These are phyloP conservation scores for Bemisia tabaci DNA, from an alignment of 1,140 invertebrate species.

Conservation along the genomic window DNA sequence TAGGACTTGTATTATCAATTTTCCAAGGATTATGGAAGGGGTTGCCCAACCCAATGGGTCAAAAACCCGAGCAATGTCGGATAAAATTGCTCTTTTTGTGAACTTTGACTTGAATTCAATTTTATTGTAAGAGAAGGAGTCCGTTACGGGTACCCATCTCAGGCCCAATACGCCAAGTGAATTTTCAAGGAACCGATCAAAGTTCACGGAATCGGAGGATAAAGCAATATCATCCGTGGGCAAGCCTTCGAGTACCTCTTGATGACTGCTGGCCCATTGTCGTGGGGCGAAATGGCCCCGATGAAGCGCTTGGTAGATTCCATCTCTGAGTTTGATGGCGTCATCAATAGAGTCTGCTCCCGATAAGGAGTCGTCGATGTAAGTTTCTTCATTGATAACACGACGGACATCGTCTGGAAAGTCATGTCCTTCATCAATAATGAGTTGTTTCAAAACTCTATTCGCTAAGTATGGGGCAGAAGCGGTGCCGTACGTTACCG, in stretches of 20 bases:
- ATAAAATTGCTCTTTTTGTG: conserved; percentile 18
- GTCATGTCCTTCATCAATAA: conserved; percentile 11
- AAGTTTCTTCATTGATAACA: neutral
- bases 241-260: neutral
- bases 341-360: neutral
- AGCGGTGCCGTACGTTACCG: conserved; percentile 26
- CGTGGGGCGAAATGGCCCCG: neutral
- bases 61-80: conserved; percentile 18
- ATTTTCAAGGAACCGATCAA: neutral
- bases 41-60: conserved; percentile 18
- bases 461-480: conserved; percentile 27
- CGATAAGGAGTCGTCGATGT: neutral
- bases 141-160: conserved; percentile 5
- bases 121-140: conserved; percentile 6
- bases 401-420: neutral
- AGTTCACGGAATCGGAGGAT: neutral
- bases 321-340: neutral
- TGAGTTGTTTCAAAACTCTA: conserved; percentile 28
- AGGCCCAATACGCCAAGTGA: conserved; percentile 9
- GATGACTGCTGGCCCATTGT: neutral
- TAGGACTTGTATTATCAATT: conserved; percentile 18
- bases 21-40: conserved; percentile 13
- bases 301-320: neutral
- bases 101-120: neutral
- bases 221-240: neutral